phyloP scores from a whole-genome alignment of 2,797 vertebrate species.

The Galagoides demidoff region DNA sequence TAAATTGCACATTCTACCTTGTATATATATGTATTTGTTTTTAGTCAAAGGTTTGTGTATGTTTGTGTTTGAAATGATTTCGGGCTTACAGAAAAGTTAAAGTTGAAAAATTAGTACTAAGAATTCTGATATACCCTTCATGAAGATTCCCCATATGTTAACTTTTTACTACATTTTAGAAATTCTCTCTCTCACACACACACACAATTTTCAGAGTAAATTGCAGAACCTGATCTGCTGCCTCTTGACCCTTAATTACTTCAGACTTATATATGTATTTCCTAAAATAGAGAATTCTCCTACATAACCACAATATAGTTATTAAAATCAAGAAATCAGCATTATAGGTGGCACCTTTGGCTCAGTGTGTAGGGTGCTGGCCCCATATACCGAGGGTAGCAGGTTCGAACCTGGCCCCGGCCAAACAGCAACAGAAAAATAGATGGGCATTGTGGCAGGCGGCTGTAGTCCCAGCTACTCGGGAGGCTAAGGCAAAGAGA shows the following conservation, averaged over 20 bases:
- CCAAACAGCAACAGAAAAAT: too few species aligned
- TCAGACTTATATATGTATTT: slow-evolving; percentile 1
- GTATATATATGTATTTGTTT: not conserved
- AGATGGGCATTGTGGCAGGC: too few species aligned
- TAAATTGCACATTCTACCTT: too few species aligned
- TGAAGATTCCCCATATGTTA: not conserved
- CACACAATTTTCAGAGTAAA: not conserved
- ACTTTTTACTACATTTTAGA: not conserved
- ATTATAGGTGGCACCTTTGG: not conserved
- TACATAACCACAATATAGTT: not conserved
- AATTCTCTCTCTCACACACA: not conserved
- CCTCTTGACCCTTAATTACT: not conserved
- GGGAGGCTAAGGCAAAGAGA: too few species aligned
- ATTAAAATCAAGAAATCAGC: slow-evolving; percentile 3
- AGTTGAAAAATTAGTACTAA: not conserved
- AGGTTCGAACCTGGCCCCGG: too few species aligned
- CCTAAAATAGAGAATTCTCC: not conserved
- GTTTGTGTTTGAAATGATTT: not conserved
- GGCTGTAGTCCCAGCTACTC: too few species aligned
- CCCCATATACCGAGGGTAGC: too few species aligned
- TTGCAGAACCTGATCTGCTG: not conserved
- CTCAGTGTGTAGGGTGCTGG: too few species aligned
- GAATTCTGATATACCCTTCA: not conserved
- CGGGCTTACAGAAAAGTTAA: slow-evolving; percentile 23
- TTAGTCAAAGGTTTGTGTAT: not conserved